A percentile compares a stretch with the other conserved stretches of the same genome.
phyloP scores from a whole-genome alignment of 2,888 invertebrate genomes.

The Neoscelio sp. region DNA sequence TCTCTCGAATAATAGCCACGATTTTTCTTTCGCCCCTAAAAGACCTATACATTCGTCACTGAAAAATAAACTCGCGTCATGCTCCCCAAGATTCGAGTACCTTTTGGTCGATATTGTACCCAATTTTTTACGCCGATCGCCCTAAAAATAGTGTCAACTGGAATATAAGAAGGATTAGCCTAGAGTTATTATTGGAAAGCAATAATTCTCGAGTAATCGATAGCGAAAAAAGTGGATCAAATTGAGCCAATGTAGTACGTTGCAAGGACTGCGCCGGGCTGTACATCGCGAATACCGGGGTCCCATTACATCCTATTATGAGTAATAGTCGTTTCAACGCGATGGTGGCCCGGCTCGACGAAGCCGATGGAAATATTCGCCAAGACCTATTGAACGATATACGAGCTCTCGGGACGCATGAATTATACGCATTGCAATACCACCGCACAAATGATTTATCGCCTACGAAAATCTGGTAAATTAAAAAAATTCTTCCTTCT shows the following conservation, averaged over 20 bases:
- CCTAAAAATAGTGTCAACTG: neutral
- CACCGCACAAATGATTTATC: constrained; percentile 14
- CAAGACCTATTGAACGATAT: constrained; percentile 44
- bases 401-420: constrained; percentile 41
- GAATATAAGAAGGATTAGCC: neutral
- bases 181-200: constrained; percentile 6
- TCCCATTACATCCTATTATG: constrained; percentile 61
- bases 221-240: constrained; percentile 6
- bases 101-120: neutral
- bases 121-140: neutral
- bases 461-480: constrained; percentile 16
- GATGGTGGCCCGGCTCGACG: constrained; percentile 34
- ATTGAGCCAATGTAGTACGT: constrained; percentile 11
- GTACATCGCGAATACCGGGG: constrained; percentile 49
- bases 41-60: neutral
- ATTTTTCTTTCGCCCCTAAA: no score
- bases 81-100: neutral
- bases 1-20: no score
- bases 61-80: neutral
- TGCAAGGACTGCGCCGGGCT: constrained; percentile 17
- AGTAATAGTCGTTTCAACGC: constrained; percentile 60
- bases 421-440: constrained; percentile 47
- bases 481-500: constrained; percentile 8
- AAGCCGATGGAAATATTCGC: constrained; percentile 36
- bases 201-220: neutral